Evolutionary conservation across 2,797 vertebrate species (phyloP).

Genomic region (Sebastes steindachneri): DNA sequence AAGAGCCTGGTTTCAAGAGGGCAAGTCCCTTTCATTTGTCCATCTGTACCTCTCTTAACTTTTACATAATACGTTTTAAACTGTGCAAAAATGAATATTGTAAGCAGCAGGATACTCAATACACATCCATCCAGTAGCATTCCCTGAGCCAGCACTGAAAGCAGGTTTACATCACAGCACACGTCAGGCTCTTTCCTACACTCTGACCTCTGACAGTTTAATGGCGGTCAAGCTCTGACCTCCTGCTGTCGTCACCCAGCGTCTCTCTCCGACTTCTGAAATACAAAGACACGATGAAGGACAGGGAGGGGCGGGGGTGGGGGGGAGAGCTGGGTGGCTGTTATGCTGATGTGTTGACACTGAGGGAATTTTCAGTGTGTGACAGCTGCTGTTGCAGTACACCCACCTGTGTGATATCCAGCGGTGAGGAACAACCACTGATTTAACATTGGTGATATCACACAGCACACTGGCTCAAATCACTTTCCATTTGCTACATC

Average conservation of each 20-base stretch:
- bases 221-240: slow-evolving; percentile 58
- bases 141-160: slow-evolving; percentile 4
- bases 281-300: slow-evolving; percentile 65
- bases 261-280: slow-evolving; percentile 36
- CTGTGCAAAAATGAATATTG: not conserved
- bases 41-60: not conserved
- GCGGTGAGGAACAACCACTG: not conserved
- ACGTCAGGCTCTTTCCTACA: slow-evolving; percentile 12
- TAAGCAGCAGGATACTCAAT: not conserved
- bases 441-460: not conserved
- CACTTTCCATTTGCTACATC: not conserved
- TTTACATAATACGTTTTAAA: too few species aligned
- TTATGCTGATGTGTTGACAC: slow-evolving; percentile 52
- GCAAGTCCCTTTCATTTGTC: too few species aligned
- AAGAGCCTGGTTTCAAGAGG: too few species aligned
- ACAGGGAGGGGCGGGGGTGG: slow-evolving; percentile 6
- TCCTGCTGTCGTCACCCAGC: slow-evolving; percentile 68
- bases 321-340: not conserved
- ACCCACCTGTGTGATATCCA: slow-evolving; percentile 35
- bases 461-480: not conserved
- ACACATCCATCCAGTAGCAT: not conserved
- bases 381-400: slow-evolving; percentile 35
- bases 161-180: slow-evolving; percentile 40
- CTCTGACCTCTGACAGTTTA: slow-evolving; percentile 61
- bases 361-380: not conserved